These are phyloP conservation scores for Uria aalge DNA, from an alignment of 2,113 vertebrate genomes.

Conservation along the genomic window DNA sequence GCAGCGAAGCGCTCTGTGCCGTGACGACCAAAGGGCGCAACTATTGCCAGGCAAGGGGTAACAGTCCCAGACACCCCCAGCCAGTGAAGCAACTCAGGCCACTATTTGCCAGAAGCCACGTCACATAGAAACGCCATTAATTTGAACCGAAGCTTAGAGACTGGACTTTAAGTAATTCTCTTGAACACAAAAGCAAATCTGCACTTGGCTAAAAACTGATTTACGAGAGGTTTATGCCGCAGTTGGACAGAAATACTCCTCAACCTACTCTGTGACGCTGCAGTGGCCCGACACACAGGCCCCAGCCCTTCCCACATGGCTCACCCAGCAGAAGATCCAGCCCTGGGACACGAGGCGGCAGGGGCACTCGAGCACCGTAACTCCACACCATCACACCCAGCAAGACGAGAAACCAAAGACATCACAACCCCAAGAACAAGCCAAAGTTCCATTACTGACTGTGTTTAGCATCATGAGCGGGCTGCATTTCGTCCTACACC, in stretches of 20 bases:
- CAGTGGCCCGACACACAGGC: not conserved
- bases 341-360: rapidly evolving
- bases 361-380: rapidly evolving
- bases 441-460: rapidly evolving
- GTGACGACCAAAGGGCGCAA: rapidly evolving
- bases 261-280: not conserved
- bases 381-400: not conserved
- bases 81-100: rapidly evolving
- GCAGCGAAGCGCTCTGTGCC: rapidly evolving
- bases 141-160: not conserved
- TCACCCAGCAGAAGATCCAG: rapidly evolving
- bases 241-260: not conserved
- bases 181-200: not conserved
- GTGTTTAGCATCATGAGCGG: too few relatives aligned
- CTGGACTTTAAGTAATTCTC: too few relatives aligned
- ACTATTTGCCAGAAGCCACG: rapidly evolving
- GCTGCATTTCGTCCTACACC: rapidly evolving
- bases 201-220: not conserved
- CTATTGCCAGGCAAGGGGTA: not conserved
- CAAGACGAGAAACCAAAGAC: not conserved
- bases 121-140: rapidly evolving
- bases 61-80: not conserved
- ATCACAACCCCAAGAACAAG: rapidly evolving
- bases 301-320: not conserved
- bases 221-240: not conserved